Evolutionary conservation across 2,888 invertebrate genomes (phyloP).

Genomic region (Isoperla grammatica): DNA sequence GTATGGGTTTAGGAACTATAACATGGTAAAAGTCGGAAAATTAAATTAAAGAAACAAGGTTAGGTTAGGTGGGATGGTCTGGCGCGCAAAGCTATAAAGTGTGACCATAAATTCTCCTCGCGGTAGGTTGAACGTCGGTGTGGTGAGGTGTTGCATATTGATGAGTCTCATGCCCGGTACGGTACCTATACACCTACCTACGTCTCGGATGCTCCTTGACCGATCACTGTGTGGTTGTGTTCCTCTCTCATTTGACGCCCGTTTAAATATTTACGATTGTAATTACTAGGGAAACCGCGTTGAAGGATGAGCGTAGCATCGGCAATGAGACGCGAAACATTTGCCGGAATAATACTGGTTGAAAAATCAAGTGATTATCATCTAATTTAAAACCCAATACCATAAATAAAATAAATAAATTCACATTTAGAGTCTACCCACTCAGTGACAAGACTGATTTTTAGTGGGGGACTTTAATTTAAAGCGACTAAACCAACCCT

Average conservation of each 20-base stretch:
- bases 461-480: too few relatives aligned
- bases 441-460: too few relatives aligned
- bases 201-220: neutral
- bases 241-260: neutral
- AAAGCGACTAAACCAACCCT: too few relatives aligned
- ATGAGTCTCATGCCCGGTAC: conserved; percentile 2
- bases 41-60: conserved; percentile 1
- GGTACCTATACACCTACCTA: conserved; percentile 1
- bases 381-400: too few relatives aligned
- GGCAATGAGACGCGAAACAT: too few relatives aligned
- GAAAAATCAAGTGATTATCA: too few relatives aligned
- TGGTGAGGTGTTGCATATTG: conserved; percentile 13
- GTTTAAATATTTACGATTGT: neutral
- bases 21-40: neutral
- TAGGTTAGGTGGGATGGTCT: neutral
- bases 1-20: too few relatives aligned
- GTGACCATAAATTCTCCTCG: conserved; percentile 15
- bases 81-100: conserved; percentile 7
- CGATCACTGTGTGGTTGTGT: neutral
- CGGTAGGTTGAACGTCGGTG: conserved; percentile 4
- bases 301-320: too few relatives aligned
- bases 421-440: too few relatives aligned
- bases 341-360: too few relatives aligned
- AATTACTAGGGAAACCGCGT: too few relatives aligned
- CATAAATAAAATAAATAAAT: too few relatives aligned